Evolutionary conservation across 2,113 vertebrate species (phyloP).

Genomic region (Pedionomus torquatus): DNA sequence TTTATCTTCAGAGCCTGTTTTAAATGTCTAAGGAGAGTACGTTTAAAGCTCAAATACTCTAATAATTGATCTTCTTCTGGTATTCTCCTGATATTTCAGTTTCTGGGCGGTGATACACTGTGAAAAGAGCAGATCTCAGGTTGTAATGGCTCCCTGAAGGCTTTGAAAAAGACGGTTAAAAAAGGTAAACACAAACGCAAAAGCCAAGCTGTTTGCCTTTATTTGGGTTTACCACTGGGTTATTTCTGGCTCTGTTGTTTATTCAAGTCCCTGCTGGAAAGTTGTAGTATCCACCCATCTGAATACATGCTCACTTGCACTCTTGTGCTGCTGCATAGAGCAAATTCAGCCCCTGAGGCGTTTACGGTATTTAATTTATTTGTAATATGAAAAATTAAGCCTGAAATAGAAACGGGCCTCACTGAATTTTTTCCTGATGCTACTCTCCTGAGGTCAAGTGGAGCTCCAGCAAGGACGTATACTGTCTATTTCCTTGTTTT

Average conservation of each 20-base stretch:
- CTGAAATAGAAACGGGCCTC: background rate
- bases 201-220: conserved; percentile 8
- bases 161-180: background rate
- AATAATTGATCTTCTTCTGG: background rate
- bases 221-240: background rate
- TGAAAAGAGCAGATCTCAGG: background rate
- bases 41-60: background rate
- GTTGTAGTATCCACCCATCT: background rate
- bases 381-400: background rate
- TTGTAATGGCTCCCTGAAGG: background rate
- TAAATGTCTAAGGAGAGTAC: background rate
- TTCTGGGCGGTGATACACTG: background rate
- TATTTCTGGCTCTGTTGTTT: conserved; percentile 19
- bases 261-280: background rate
- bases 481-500: background rate
- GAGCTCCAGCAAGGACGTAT: background rate
- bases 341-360: background rate
- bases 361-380: background rate
- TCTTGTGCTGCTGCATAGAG: background rate
- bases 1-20: background rate
- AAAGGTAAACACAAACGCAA: background rate
- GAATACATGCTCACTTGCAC: background rate
- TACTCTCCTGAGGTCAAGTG: background rate
- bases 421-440: background rate
- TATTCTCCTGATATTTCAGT: background rate